Base-by-base conservation (phyloP, 2,797 vertebrate genomes). In the Cottoperca gobio region DNA sequence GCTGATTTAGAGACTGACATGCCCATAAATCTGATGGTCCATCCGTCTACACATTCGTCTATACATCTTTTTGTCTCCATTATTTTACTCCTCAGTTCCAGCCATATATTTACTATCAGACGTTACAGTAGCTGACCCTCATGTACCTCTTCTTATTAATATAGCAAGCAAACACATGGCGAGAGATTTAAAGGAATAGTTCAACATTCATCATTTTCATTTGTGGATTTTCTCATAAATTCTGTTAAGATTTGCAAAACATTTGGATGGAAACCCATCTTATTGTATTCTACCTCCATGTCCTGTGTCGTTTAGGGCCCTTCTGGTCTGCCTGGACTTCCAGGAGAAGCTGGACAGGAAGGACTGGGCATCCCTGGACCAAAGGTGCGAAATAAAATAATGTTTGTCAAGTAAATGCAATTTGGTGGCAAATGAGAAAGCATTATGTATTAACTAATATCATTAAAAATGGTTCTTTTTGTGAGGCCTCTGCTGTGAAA, bases 331-430 rank as follows among this genome's bases (percentile, higher is more conserved):
- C 95, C 95, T 61, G 97, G 97, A 53, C 89, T 92, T 83, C 70
- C 88, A 0, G 97, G 96, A 79, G 96, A 97, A 76, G 92, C 89
- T 8, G 97, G 97, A 4, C 78, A 62, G 11, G 95, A 96, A 65
- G 97, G 97, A 65, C 24, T 93, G 58, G 97, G 97, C 66, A 16
- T 96, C 81, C 94, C 94, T 53, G 97, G 97, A 88, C 94, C 96
- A 66, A 97, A 97, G 96, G 97, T 97, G 81, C 81, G 76, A 53
- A 11, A 3, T 49, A 16, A 57, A 37, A n/a, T 4, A 31, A 39
- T 14, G 35, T 39, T 31, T 64, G 37, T 24, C 1, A 35, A 48
- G 16, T 52, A 12, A 26, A 8, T 43, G 26, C 10, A 61, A 48
- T 57, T 21, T 19, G 23, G 46, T 7, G 14, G n/a, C 6, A 35